Evolutionary conservation across 2,113 vertebrate genomes (phyloP).

Genomic region (Xiphorhynchus elegans): DNA sequence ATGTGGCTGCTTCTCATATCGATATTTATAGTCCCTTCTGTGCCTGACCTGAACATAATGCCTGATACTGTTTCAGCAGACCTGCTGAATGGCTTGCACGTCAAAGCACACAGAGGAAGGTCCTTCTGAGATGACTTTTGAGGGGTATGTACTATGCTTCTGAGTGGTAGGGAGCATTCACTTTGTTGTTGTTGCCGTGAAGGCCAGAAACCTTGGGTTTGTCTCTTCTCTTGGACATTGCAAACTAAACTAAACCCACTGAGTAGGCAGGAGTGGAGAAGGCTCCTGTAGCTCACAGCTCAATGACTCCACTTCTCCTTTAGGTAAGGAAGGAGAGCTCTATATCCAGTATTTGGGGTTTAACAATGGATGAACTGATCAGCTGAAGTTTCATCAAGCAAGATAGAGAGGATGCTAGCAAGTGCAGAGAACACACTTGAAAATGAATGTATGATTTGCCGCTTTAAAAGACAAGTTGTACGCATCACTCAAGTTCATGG

Average conservation of each 20-base stretch:
- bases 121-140: neutral
- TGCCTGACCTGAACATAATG: neutral
- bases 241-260: neutral
- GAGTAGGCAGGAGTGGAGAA: neutral
- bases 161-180: neutral
- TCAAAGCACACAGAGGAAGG: neutral
- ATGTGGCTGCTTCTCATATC: neutral
- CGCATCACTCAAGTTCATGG: rapidly evolving
- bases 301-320: neutral
- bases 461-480: neutral
- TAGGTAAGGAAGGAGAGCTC: neutral
- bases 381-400: neutral
- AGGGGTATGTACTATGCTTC: neutral
- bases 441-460: neutral
- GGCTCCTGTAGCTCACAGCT: neutral
- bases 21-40: neutral
- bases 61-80: neutral
- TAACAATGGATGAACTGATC: neutral
- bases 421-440: neutral
- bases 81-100: neutral
- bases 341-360: neutral
- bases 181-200: neutral
- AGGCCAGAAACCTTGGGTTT: neutral
- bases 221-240: neutral
- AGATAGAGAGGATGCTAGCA: neutral